Evolutionary conservation across 2,797 vertebrate species (phyloP), one percentile per base, ranked within the genome.

Genomic region (Ctenosaura bakeri): DNA sequence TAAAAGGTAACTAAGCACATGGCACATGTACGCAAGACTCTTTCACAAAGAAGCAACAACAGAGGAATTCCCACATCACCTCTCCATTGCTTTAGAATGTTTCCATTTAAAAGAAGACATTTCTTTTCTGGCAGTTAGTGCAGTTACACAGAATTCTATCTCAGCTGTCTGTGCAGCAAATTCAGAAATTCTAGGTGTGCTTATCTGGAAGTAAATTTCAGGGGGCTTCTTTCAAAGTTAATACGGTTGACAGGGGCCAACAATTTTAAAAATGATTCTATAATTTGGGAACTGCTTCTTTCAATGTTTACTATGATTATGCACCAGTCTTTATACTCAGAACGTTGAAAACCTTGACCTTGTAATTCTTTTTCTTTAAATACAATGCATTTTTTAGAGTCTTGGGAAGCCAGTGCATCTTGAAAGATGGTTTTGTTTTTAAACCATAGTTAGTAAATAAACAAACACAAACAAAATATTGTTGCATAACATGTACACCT

Each of bases 51-150:
- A 59, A 56, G 26, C 29, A 20, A 59, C 74, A 54, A 38, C 73
- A 66, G 22, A 66, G 22, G 24, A 26, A 66, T 7, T 26, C 24
- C 24, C 22, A 64, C 38, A 6, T n/a, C 38, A 78, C 13, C 54
- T 77, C 22, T 77, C 38, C 18, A 62, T 13, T 16, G 50, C 62
- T 66, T 62, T 38, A 90, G 88, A 90, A 90, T 69, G 81, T 79
- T 80, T 59, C n/a, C 42, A n/a, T 85, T 90, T 79, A 85, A 90
- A 85, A 54, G 8, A 9, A 16, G 22, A 42, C 1, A 5, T 81
- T 16, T 6, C 0, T 35, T 22, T 74, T 2, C 26, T 66, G 88
- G 76, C 88, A 90, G 76, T 86, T 90, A 50, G 56, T 71, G 82
- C 76, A 42, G 83, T 80, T 86, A 46, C 6, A 78, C 38, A 29